phyloP scores from a whole-genome alignment of 2,113 vertebrate genomes.

The Proteles cristata region DNA sequence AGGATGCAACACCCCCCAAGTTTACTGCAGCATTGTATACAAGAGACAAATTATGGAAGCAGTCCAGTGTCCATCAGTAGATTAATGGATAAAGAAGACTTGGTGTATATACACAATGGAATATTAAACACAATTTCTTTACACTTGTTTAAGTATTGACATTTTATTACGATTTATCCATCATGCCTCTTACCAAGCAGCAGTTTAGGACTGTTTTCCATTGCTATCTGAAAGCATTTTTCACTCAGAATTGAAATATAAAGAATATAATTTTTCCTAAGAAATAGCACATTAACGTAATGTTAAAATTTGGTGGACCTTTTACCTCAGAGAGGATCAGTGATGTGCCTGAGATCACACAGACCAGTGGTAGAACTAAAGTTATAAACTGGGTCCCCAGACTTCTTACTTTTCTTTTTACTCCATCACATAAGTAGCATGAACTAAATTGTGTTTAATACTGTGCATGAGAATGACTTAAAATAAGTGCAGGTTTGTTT shows the following conservation, averaged over 20 bases:
- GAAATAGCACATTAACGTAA: neutral
- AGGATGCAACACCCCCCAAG: neutral
- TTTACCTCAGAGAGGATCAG: neutral
- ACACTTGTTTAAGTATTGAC: neutral
- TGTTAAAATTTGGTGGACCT: neutral
- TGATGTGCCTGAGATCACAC: neutral
- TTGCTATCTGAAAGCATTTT: neutral
- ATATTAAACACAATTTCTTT: neutral
- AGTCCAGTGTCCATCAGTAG: neutral
- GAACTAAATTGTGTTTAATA: neutral
- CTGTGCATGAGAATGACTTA: neutral
- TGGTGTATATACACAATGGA: neutral
- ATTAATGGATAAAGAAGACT: neutral
- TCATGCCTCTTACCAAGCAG: neutral
- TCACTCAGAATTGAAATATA: neutral
- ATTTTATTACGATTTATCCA: neutral
- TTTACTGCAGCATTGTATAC: neutral
- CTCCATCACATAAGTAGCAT: neutral
- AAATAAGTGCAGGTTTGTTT: constrained; percentile 37
- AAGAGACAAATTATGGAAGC: neutral
- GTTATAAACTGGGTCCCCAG: neutral
- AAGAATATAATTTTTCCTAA: neutral
- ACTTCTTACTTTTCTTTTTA: neutral
- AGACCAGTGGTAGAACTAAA: neutral
- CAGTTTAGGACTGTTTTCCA: neutral